phyloP scores from a whole-genome alignment of 2,113 vertebrate genomes.

The Epinephelus fuscoguttatus region DNA sequence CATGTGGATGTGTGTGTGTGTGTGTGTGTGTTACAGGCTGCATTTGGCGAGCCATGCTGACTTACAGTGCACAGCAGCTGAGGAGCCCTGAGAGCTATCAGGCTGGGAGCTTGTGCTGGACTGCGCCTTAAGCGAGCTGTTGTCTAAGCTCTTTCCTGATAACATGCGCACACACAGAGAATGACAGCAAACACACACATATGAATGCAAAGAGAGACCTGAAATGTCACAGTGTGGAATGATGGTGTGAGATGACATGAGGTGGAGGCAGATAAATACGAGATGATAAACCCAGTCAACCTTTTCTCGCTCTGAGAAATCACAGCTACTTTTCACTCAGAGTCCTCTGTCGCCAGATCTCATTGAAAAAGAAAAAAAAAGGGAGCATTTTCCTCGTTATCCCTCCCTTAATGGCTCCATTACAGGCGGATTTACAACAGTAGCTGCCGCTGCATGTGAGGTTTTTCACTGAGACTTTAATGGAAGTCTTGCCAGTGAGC shows the following conservation, averaged over 20 bases:
- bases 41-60: conserved; percentile 58
- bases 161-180: conserved; percentile 20
- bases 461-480: conserved; percentile 29
- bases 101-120: conserved; percentile 80
- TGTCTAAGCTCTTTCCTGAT: conserved; percentile 82
- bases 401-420: conserved; percentile 29
- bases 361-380: neutral
- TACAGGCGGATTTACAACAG: conserved; percentile 33
- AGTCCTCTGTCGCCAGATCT: neutral
- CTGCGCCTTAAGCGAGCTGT: conserved; percentile 79
- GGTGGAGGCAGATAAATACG: neutral
- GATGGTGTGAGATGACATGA: neutral
- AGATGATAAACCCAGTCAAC: neutral
- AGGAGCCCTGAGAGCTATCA: conserved; percentile 74
- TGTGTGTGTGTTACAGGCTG: conserved; percentile 27
- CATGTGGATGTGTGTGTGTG: neutral
- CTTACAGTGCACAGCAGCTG: conserved; percentile 82
- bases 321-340: conserved; percentile 4
- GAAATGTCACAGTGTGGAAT: conserved; percentile 25
- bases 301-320: conserved; percentile 17
- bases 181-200: conserved; percentile 21
- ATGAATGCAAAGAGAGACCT: neutral
- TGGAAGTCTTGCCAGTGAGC: conserved; percentile 36
- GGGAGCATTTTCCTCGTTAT: conserved; percentile 3
- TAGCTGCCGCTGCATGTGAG: conserved; percentile 10